Conservation (phyloP, 2,113 vertebrate genomes). For the Cisticola juncidis region DNA sequence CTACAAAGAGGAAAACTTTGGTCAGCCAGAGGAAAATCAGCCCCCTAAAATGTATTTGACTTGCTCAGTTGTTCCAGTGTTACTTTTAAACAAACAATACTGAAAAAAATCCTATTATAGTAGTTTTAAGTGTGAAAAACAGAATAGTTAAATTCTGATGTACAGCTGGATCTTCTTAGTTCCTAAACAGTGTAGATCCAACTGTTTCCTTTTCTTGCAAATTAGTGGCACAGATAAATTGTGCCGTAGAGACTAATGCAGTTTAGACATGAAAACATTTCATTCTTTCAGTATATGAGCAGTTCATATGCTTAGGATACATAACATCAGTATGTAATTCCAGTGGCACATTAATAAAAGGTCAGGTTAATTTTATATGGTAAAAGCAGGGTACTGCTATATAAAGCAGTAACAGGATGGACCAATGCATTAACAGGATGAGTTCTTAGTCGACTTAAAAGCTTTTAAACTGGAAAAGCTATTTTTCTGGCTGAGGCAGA, state of each 20-base stretch:
- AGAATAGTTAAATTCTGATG: neutral
- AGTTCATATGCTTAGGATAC: neutral
- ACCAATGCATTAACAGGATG: neutral
- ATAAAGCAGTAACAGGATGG: neutral
- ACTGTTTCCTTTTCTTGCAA: neutral
- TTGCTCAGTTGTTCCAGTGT: neutral
- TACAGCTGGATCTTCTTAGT: neutral
- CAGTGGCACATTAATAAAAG: conserved; percentile 1
- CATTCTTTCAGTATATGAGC: neutral
- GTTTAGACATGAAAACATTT: neutral
- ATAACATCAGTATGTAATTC: conserved; percentile 11
- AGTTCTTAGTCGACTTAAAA: neutral
- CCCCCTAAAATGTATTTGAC: neutral
- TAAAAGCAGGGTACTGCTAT: neutral
- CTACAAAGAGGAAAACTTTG: neutral
- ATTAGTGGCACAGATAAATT: neutral
- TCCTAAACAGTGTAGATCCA: neutral
- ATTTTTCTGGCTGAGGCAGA: neutral
- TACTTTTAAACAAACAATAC: neutral
- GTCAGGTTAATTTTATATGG: conserved; percentile 19
- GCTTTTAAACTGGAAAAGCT: neutral
- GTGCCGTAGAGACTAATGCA: neutral
- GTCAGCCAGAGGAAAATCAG: neutral
- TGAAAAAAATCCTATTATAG: neutral
- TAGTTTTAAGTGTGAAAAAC: neutral